A percentile compares a stretch with the other conserved stretches of the same genome.
These are phyloP conservation scores for Campoplex capitator DNA, from an alignment of 2,888 invertebrate genomes.

Conservation along the genomic window DNA sequence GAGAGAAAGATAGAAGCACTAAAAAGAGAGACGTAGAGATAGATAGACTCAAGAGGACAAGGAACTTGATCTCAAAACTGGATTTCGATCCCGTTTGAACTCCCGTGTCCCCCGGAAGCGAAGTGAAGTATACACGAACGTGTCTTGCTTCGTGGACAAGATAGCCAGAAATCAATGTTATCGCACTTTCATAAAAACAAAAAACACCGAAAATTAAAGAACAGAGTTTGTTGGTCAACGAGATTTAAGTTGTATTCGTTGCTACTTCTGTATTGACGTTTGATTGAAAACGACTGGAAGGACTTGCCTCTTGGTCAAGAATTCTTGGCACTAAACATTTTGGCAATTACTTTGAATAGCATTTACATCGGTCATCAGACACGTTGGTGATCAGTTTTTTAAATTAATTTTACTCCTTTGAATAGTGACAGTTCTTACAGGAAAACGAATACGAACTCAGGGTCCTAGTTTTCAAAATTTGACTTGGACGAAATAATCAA, in stretches of 20 bases:
- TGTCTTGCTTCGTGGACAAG: conserved; percentile 37
- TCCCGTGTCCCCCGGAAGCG: conserved; percentile 69
- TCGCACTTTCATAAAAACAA: conserved; percentile 29
- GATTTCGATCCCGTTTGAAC: conserved; percentile 80
- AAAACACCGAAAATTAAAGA: background rate
- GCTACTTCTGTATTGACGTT: background rate
- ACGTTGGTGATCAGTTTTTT: too few species aligned
- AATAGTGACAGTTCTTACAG: too few species aligned
- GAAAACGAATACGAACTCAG: too few species aligned
- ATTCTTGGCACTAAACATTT: background rate
- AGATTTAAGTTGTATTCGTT: conserved; percentile 3
- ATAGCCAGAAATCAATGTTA: conserved; percentile 49
- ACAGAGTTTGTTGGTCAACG: background rate
- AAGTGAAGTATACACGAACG: conserved; percentile 61
- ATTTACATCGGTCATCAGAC: too few species aligned
- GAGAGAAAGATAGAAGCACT: conserved; percentile 56
- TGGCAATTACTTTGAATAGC: too few species aligned
- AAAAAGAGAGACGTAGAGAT: conserved; percentile 35
- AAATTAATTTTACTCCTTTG: too few species aligned
- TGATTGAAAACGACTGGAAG: conserved; percentile 25
- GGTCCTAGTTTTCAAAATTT: background rate
- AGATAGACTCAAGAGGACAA: conserved; percentile 51
- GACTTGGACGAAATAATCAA: background rate
- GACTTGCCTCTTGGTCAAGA: background rate
- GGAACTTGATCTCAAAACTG: conserved; percentile 83